Evolutionary conservation across 2,797 vertebrate species (phyloP).

Genomic region (Gymnopithys bicolor): DNA sequence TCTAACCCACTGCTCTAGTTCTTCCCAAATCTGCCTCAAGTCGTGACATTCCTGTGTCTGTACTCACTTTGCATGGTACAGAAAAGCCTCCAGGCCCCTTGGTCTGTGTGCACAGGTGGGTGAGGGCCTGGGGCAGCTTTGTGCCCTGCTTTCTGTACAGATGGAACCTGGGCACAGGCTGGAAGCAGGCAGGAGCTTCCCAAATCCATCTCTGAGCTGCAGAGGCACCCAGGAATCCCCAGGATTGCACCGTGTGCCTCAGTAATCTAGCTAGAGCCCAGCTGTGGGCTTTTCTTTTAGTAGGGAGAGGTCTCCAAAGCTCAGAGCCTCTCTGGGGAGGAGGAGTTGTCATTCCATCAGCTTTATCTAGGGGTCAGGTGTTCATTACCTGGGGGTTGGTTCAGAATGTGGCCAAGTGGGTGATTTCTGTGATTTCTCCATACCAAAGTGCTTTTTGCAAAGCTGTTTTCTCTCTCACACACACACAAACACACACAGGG

Average conservation of each 20-base stretch:
- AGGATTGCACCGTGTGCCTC: neutral
- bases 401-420: neutral
- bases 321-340: neutral
- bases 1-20: neutral
- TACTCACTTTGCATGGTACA: neutral
- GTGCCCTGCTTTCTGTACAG: neutral
- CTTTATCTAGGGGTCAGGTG: neutral
- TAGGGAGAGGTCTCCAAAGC: neutral
- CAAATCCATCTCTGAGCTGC: neutral
- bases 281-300: neutral
- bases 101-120: neutral
- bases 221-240: neutral
- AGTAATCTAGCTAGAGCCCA: neutral
- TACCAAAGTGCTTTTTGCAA: neutral
- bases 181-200: neutral
- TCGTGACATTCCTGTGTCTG: neutral
- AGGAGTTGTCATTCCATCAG: neutral
- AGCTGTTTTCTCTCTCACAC: neutral
- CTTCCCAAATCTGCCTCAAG: neutral
- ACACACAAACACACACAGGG: neutral
- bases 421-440: neutral
- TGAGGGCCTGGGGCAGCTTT: rapidly evolving
- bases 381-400: neutral
- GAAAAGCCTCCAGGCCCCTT: neutral
- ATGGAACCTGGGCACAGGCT: rapidly evolving